These are phyloP conservation scores for Julus scandinavius DNA, from an alignment of 2,888 invertebrate genomes.

Conservation along the genomic window DNA sequence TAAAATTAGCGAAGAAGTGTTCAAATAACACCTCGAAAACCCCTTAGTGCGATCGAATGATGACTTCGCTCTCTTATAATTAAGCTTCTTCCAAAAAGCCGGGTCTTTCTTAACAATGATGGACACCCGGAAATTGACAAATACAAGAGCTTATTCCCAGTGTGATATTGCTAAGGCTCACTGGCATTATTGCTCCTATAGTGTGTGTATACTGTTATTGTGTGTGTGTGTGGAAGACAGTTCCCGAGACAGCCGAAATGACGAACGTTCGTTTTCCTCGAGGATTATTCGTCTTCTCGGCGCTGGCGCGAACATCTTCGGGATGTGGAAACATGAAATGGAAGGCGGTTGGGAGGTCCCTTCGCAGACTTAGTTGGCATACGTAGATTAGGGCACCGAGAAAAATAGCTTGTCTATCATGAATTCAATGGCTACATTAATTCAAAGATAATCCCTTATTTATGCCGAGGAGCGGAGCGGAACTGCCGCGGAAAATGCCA, in stretches of 20 bases:
- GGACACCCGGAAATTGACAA: slow-evolving; percentile 48
- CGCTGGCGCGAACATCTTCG: background rate
- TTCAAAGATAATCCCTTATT: slow-evolving; percentile 33
- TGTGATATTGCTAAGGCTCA: background rate
- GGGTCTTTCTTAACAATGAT: slow-evolving; percentile 48
- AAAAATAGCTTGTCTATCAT: slow-evolving; percentile 5
- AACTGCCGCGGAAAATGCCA: background rate
- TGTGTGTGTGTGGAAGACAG: background rate
- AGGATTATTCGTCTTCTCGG: background rate
- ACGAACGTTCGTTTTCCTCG: slow-evolving; percentile 13
- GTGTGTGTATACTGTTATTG: too few species aligned
- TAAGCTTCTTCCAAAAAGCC: slow-evolving; percentile 14
- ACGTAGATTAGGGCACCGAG: background rate
- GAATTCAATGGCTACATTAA: slow-evolving; percentile 33
- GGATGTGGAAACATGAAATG: background rate
- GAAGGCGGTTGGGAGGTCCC: background rate
- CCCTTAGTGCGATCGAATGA: slow-evolving; percentile 22
- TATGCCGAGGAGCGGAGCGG: background rate
- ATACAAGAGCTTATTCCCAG: slow-evolving; percentile 17
- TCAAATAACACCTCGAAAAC: slow-evolving; percentile 22
- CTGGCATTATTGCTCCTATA: background rate
- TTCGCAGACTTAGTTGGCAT: slow-evolving; percentile 4
- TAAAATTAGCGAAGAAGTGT: slow-evolving; percentile 6
- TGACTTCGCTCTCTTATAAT: slow-evolving; percentile 19
- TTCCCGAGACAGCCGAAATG: background rate